These are phyloP conservation scores for Cyanoliseus patagonus DNA, from an alignment of 2,113 vertebrate species.

Conservation along the genomic window DNA sequence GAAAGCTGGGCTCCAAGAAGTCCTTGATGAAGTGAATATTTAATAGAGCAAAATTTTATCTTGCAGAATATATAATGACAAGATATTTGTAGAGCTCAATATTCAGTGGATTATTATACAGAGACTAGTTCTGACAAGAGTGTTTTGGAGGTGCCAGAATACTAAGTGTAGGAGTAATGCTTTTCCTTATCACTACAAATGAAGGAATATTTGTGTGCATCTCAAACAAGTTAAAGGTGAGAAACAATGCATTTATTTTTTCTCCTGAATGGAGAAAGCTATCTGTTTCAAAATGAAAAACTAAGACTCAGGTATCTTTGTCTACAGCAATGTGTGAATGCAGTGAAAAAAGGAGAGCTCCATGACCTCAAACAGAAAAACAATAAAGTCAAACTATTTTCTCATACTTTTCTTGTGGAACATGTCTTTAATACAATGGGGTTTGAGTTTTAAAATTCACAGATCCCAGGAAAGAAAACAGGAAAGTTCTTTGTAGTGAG, in stretches of 20 bases:
- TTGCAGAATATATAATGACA: background rate
- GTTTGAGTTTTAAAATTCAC: background rate
- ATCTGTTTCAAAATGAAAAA: background rate
- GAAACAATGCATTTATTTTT: accelerated
- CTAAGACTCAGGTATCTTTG: background rate
- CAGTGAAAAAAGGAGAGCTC: background rate
- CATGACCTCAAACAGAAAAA: background rate
- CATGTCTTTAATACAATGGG: background rate
- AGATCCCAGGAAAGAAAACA: background rate
- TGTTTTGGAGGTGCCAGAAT: background rate
- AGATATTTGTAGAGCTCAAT: background rate
- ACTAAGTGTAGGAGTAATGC: background rate
- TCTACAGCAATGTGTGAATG: background rate
- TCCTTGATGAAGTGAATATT: background rate
- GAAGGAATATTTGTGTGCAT: background rate
- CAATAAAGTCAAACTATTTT: background rate
- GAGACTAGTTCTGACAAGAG: background rate
- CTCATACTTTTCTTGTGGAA: background rate
- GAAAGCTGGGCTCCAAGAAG: background rate
- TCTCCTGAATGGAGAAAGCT: background rate
- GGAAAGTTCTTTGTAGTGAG: background rate
- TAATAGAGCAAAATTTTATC: background rate
- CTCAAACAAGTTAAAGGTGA: background rate
- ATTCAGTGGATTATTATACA: background rate
- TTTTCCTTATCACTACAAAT: background rate